These are phyloP conservation scores for Arvicola amphibius DNA, from an alignment of 2,797 vertebrate species.

Conservation along the genomic window DNA sequence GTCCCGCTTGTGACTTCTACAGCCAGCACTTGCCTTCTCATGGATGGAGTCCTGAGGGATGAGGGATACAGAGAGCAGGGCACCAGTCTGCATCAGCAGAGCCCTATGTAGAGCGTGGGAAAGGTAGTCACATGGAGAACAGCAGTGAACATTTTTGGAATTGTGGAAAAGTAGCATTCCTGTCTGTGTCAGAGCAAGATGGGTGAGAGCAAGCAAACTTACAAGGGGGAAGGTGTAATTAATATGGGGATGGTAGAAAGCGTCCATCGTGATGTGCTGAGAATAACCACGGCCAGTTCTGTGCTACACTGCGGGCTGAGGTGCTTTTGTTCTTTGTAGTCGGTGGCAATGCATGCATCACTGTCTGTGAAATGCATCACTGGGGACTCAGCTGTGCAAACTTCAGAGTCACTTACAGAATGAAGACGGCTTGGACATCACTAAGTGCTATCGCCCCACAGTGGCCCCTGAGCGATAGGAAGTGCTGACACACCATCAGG, in stretches of 20 bases:
- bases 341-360: too few relatives aligned
- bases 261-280: rapidly evolving
- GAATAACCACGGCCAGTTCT: rapidly evolving
- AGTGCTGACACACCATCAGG: too few relatives aligned
- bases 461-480: too few relatives aligned
- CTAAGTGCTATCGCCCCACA: neutral
- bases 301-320: rapidly evolving
- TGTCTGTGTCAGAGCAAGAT: neutral
- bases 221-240: rapidly evolving
- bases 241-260: neutral
- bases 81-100: neutral
- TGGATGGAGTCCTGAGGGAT: slow-evolving; percentile 93
- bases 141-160: neutral
- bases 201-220: neutral
- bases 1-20: slow-evolving; percentile 65
- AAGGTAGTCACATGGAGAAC: neutral
- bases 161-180: neutral
- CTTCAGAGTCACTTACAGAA: neutral
- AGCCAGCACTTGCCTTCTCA: slow-evolving; percentile 89
- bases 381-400: too few relatives aligned
- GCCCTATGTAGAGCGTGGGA: neutral
- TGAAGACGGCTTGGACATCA: neutral
- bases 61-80: neutral
- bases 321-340: rapidly evolving
- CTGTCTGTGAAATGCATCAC: neutral